Percentiles rank a stretch among this genome's conserved stretches.
phyloP scores from a whole-genome alignment of 1,140 invertebrate genomes.

The Diabrotica undecimpunctata region DNA sequence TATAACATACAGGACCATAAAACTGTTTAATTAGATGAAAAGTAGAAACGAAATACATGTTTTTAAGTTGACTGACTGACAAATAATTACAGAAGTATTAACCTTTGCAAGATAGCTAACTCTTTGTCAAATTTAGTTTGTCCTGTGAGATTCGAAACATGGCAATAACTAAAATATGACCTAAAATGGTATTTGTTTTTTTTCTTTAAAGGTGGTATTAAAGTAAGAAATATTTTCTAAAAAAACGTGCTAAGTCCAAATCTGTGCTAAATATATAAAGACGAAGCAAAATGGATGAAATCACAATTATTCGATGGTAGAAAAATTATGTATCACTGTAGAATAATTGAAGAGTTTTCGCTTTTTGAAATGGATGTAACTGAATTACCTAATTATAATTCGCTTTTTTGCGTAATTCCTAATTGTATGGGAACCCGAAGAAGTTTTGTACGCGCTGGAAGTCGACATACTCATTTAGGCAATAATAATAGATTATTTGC shows the following conservation, averaged over 20 bases:
- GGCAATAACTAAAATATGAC: too few relatives aligned
- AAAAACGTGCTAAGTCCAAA: background rate
- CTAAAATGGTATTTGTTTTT: too few relatives aligned
- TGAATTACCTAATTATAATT: slow-evolving; percentile 33
- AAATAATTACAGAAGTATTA: too few relatives aligned
- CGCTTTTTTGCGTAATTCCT: slow-evolving; percentile 32
- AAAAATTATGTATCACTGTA: slow-evolving; percentile 34
- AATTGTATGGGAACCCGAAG: slow-evolving; percentile 37
- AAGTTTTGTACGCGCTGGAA: slow-evolving; percentile 33
- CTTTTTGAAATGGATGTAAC: slow-evolving; percentile 31
- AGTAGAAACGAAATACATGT: too few relatives aligned
- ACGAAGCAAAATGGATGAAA: slow-evolving; percentile 2
- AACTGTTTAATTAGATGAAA: too few relatives aligned
- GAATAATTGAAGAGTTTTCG: slow-evolving; percentile 26
- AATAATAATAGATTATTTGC: slow-evolving; percentile 40
- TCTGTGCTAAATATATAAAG: background rate
- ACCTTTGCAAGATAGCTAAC: too few relatives aligned
- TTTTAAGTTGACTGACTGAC: too few relatives aligned
- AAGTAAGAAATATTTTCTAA: too few relatives aligned
- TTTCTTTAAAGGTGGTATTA: too few relatives aligned
- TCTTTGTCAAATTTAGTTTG: too few relatives aligned
- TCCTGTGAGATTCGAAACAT: too few relatives aligned
- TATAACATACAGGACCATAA: too few relatives aligned
- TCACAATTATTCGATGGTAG: slow-evolving; percentile 10
- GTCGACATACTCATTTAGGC: slow-evolving; percentile 36